Conservation (phyloP, 2,113 vertebrate genomes). For the Dicerorhinus sumatrensis region DNA sequence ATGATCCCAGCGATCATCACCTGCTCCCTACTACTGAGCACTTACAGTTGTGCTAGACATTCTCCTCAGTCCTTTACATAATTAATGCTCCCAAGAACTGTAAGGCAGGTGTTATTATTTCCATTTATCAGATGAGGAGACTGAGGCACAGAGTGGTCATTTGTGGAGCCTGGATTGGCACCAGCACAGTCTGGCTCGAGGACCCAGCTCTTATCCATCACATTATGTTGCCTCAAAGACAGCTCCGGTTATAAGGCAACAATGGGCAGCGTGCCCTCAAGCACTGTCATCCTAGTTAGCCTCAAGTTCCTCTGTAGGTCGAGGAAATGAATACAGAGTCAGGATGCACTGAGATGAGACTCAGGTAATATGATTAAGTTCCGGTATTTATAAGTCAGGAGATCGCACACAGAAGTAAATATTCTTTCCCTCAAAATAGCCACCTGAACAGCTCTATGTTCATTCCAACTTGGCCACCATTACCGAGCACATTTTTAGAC, state of each 20-base stretch:
- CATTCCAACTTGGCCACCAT: not conserved
- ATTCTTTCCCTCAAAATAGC: conserved; percentile 3
- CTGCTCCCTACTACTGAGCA: not conserved
- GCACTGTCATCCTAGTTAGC: not conserved
- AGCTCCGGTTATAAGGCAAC: not conserved
- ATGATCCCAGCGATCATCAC: not conserved
- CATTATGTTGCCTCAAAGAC: too few species aligned
- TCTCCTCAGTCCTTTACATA: not conserved
- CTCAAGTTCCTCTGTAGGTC: conserved; percentile 22
- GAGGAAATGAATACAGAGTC: conserved; percentile 17
- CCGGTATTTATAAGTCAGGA: conserved; percentile 15
- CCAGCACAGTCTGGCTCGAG: not conserved
- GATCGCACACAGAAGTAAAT: not conserved
- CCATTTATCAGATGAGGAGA: not conserved
- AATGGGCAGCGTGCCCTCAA: not conserved
- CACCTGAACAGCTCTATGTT: not conserved
- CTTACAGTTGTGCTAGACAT: not conserved
- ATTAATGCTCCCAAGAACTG: not conserved
- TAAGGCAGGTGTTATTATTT: not conserved
- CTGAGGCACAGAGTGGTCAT: not conserved
- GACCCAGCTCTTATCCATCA: not conserved
- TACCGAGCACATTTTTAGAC: not conserved
- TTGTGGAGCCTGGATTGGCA: not conserved
- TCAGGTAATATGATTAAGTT: conserved; percentile 18
- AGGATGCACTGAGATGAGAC: not conserved